phyloP scores from a whole-genome alignment of 2,113 vertebrate species.

The Megaceryle torquata region DNA sequence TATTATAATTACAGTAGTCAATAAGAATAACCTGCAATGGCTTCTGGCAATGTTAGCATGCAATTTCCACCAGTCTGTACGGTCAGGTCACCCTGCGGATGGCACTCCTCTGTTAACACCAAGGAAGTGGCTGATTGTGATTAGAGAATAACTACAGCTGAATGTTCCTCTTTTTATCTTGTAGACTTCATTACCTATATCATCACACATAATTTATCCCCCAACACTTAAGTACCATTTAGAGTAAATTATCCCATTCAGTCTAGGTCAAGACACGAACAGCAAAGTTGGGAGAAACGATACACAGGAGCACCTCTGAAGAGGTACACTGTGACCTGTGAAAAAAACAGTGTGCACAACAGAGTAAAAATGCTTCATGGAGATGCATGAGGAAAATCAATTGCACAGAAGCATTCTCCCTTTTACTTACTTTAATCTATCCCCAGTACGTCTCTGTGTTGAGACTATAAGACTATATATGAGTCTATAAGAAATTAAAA shows the following conservation, averaged over 20 bases:
- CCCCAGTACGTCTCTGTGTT: neutral
- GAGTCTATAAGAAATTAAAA: neutral
- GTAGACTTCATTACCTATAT: neutral
- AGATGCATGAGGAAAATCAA: neutral
- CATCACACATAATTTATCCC: neutral
- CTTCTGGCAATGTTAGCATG: neutral
- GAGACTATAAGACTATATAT: no score
- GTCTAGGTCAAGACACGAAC: neutral
- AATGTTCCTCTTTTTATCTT: conserved; percentile 27
- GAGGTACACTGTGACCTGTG: neutral
- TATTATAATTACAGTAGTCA: conserved; percentile 4
- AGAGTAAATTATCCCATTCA: conserved; percentile 38
- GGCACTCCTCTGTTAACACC: neutral
- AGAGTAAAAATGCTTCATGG: neutral
- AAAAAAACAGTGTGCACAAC: neutral
- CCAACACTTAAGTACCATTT: neutral
- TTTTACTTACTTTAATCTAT: neutral
- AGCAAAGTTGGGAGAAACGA: neutral
- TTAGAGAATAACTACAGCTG: conserved; percentile 13
- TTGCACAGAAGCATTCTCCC: neutral
- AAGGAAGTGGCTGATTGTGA: neutral
- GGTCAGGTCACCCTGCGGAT: neutral
- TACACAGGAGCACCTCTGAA: neutral
- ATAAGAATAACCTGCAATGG: neutral
- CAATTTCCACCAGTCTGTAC: neutral